These are phyloP conservation scores for Corydoras sp. DNA, from an alignment of 2,113 vertebrate genomes.

Conservation along the genomic window DNA sequence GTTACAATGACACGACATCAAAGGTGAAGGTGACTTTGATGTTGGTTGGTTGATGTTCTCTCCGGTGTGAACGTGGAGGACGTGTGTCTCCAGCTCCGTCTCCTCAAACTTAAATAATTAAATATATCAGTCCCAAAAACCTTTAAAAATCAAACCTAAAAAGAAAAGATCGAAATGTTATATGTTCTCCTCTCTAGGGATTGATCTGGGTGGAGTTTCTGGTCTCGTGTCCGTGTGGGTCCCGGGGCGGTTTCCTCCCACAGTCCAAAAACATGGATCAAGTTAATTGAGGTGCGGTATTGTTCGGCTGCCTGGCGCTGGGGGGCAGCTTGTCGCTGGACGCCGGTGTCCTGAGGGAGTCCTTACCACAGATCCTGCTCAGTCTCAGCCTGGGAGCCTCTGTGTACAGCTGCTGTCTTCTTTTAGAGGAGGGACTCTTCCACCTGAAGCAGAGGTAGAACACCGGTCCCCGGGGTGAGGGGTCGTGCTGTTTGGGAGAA, in stretches of 20 bases:
- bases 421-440: conserved; percentile 53
- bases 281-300: too few species aligned
- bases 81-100: not conserved
- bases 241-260: conserved; percentile 16
- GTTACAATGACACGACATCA: too few species aligned
- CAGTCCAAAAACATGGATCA: too few species aligned
- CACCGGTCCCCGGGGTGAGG: too few species aligned
- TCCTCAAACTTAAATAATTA: not conserved
- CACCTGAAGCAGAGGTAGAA: conserved; percentile 57
- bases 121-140: too few species aligned
- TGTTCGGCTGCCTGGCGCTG: not conserved
- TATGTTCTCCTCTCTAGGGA: too few species aligned
- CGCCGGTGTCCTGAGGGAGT: conserved; percentile 20
- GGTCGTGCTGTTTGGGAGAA: too few species aligned
- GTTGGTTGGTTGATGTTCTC: not conserved
- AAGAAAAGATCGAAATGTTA: too few species aligned
- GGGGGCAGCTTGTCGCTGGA: conserved; percentile 2
- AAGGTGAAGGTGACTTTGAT: not conserved
- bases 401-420: conserved; percentile 48
- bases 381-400: conserved; percentile 41
- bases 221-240: conserved; percentile 51
- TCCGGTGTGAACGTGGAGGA: not conserved
- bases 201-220: too few species aligned
- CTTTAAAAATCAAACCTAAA: too few species aligned
- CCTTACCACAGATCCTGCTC: conserved; percentile 32